Evolutionary conservation across 37 sponge, comb jelly and placozoan genomes (phyloP), one percentile per base, ranked within the genome.

Genomic region (Dysidea cf. avara): DNA sequence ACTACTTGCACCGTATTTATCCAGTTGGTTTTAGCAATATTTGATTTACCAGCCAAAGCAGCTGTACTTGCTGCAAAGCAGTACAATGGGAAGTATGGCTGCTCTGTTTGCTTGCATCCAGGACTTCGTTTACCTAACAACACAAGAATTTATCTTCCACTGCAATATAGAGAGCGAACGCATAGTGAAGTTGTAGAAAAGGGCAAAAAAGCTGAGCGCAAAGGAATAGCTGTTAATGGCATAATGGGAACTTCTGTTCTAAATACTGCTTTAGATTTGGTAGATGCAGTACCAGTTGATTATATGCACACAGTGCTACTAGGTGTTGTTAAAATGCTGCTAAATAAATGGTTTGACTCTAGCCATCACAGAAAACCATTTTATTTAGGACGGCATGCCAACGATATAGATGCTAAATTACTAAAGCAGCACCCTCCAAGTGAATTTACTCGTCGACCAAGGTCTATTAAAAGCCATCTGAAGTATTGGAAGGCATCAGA

Each of bases 21-120:
- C 46, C 5, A 43, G 46, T 43, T 56, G 12, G 2, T 65, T 16
- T 21, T 77, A 21, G 78, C 36, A 26, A 24, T 77, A 20, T 64
- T 66, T 64, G 78, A 77, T 54, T 11, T 67, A 54, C 78, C 78
- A 37, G 78, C 78, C 24, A 77, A 77, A 52, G 67, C 68, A 18
- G 34, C 56, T 46, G 65, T 43, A 18, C 37, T 66, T 0, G 29
- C 28, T 67, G 38, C 28, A 6, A 77, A 56, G 25, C 78, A 77
- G 32, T 77, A 57, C 68, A 77, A 77, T 77, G 78, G 78, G 11
- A 53, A 77, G 53, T 77, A 38, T 56, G 68, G 78, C 11, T 77
- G 78, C 58, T 52, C 80, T 24, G 57, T 54, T 39, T 69, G 84
- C 61, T 21, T 75, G 33, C 84, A 83, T 48, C 43, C 75, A 34